Conservation (phyloP, 2,113 vertebrate species). For the Amblyornis subalaris region DNA sequence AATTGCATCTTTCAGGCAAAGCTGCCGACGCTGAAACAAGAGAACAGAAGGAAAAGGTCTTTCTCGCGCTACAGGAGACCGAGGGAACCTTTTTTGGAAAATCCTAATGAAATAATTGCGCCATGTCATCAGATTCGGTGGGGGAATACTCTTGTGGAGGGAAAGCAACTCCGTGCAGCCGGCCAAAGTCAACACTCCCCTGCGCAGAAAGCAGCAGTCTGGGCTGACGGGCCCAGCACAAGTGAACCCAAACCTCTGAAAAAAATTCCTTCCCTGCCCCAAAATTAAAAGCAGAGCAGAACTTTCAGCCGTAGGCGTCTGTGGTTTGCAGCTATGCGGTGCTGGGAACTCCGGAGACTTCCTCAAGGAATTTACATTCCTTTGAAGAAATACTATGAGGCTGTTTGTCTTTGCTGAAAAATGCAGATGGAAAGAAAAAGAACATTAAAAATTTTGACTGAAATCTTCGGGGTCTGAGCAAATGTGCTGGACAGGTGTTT, state of each 20-base stretch:
- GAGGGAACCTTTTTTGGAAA: constrained; percentile 32
- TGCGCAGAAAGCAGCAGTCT: constrained; percentile 14
- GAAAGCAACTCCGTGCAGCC: background rate
- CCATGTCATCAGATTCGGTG: constrained; percentile 48
- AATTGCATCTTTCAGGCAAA: background rate
- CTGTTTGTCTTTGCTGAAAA: constrained; percentile 54
- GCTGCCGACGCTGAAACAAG: background rate
- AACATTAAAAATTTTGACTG: background rate
- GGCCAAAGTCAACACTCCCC: constrained; percentile 53
- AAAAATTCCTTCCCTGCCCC: constrained; percentile 52
- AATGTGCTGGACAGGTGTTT: constrained; percentile 53
- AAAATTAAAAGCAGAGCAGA: constrained; percentile 66
- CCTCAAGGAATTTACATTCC: constrained; percentile 65
- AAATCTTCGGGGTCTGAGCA: constrained; percentile 4
- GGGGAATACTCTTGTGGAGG: constrained; percentile 23
- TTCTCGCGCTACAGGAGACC: background rate
- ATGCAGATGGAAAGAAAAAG: constrained; percentile 34
- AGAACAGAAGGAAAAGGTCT: background rate
- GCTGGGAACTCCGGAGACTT: constrained; percentile 62
- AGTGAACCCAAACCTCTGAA: constrained; percentile 41
- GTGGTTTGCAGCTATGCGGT: constrained; percentile 60
- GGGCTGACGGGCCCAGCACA: constrained; percentile 7
- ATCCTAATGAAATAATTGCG: constrained; percentile 46
- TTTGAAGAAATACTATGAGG: constrained; percentile 68
- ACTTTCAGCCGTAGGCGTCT: constrained; percentile 51